Evolutionary conservation across 2,888 invertebrate species (phyloP).

Genomic region (Drosophila infuscata): DNA sequence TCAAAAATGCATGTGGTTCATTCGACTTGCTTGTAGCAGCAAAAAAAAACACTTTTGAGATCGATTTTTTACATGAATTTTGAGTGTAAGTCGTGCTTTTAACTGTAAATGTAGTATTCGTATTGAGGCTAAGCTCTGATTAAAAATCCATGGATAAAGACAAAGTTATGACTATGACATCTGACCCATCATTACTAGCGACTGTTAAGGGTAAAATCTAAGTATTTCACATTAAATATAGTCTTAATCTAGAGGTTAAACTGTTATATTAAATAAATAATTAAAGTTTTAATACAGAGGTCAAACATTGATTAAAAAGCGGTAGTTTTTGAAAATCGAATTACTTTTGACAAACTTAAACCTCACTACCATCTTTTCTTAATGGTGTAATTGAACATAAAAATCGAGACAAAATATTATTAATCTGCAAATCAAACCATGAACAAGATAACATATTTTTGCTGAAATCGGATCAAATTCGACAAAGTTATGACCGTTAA

Average conservation of each 20-base stretch:
- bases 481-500: neutral
- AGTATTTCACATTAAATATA: neutral
- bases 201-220: no score
- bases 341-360: neutral
- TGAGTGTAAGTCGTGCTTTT: neutral
- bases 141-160: neutral
- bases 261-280: neutral
- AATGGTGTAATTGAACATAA: neutral
- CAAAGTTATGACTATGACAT: neutral
- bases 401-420: neutral
- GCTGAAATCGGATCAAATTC: neutral
- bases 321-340: neutral
- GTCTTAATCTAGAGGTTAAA: neutral
- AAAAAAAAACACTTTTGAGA: fast-evolving
- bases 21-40: neutral
- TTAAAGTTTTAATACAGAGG: neutral
- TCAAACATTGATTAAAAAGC: neutral
- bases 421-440: neutral
- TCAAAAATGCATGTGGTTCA: neutral
- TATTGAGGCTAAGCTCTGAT: neutral
- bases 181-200: no score
- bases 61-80: neutral
- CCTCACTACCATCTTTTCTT: neutral
- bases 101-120: no score
- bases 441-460: fast-evolving